Evolutionary conservation across 2,797 vertebrate genomes (phyloP).

Genomic region (Myotis daubentonii): DNA sequence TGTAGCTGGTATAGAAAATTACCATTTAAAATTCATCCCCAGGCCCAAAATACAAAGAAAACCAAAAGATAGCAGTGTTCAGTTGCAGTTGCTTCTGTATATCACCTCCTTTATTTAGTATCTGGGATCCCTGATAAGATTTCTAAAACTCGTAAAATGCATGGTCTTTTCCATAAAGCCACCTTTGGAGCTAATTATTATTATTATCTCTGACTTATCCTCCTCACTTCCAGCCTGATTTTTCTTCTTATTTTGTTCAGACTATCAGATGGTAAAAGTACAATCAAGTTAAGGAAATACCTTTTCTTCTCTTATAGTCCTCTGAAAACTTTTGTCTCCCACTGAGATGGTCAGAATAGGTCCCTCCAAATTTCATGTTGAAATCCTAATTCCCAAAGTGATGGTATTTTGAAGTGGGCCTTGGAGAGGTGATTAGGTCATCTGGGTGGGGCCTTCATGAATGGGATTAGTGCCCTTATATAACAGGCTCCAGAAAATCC

Average conservation of each 20-base stretch:
- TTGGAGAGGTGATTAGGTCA: not conserved
- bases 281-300: slow-evolving; percentile 76
- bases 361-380: not conserved
- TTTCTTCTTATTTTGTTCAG: slow-evolving; percentile 74
- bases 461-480: not conserved
- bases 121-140: slow-evolving; percentile 77
- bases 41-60: slow-evolving; percentile 80
- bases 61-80: slow-evolving; percentile 71
- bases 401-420: not conserved
- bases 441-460: not conserved
- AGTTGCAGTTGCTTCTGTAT: slow-evolving; percentile 72
- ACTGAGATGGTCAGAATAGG: not conserved
- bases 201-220: slow-evolving; percentile 65
- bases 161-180: slow-evolving; percentile 75
- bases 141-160: slow-evolving; percentile 66
- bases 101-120: slow-evolving; percentile 73
- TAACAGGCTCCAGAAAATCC: not conserved
- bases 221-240: slow-evolving; percentile 34
- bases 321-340: slow-evolving; percentile 79
- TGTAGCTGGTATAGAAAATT: slow-evolving; percentile 84
- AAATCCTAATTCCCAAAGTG: not conserved
- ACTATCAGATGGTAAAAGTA: slow-evolving; percentile 78
- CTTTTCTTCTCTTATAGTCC: slow-evolving; percentile 74
- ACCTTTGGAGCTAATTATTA: slow-evolving; percentile 76
- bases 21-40: slow-evolving; percentile 83